Evolutionary conservation across 2,888 invertebrate species (phyloP), one percentile per base, ranked within the genome.

Genomic region (Cantharis lateralis): DNA sequence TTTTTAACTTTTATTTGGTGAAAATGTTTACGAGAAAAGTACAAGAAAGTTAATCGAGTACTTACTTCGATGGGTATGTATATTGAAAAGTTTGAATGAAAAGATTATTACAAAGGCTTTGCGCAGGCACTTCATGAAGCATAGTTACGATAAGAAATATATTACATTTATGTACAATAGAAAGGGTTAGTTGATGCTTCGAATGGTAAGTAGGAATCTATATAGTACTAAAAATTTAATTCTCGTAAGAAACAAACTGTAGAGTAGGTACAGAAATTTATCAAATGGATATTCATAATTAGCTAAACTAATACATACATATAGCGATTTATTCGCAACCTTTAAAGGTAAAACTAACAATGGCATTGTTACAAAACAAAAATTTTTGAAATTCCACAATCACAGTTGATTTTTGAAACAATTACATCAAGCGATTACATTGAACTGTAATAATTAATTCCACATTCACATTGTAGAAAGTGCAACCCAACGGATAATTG

Each of bases 381-480:
- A 48, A 48, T 48, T 48, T 48, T 48, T 48, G 48, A 48, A 48
- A 48, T 48, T 48, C 48, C 48, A 48, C 48, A 48, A 48, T 48
- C n/a, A n/a, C n/a, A 48, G 48, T 48, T 48, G 48, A 48, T 13
- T 48, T 48, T 48, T 48, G 13, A 48, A n/a, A 66, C 64, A 66
- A 20, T 66, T 66, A 66, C 20, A 16, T 66, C 15, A 18, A 66
- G 4, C 13, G 48, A 24, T 66, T 66, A 66, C 16, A 66, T 66
- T 20, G 20, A 16, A 20, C 64, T 24, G 24, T 18, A 20, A 16
- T 73, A 73, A 73, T 73, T 62, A 68, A 73, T 73, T 73, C 48
- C 73, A 73, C 73, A 73, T 68, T 73, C 73, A 68, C 73, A 73
- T 68, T 68, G 73, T 73, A 73, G 73, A 73, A 73, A 73, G 73